Percentiles rank a stretch among this genome's conserved stretches.
phyloP scores from a whole-genome alignment of 2,888 invertebrate genomes.

The Synanthedon formicaeformis region DNA sequence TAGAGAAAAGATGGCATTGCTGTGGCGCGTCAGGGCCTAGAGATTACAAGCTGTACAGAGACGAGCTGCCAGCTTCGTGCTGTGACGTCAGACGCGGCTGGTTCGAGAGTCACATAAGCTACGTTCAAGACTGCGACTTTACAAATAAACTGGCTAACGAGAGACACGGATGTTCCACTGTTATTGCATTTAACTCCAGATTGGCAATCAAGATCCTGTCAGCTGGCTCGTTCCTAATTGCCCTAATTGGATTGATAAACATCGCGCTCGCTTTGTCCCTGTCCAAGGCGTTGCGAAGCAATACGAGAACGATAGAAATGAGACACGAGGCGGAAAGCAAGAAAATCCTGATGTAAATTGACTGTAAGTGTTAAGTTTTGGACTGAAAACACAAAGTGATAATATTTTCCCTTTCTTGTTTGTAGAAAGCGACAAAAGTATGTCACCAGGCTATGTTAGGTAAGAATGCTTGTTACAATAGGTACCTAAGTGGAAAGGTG shows the following conservation, averaged over 20 bases:
- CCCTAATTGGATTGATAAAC: constrained; percentile 35
- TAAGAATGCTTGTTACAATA: too few species aligned
- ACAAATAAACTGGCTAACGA: constrained; percentile 57
- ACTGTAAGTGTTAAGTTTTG: not conserved
- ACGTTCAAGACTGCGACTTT: constrained; percentile 46
- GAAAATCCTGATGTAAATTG: constrained; percentile 36
- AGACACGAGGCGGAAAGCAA: constrained; percentile 49
- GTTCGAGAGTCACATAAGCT: constrained; percentile 34
- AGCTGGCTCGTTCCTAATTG: constrained; percentile 33
- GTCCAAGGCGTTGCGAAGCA: constrained; percentile 28
- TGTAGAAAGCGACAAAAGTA: constrained; percentile 1
- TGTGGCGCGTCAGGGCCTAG: constrained; percentile 53
- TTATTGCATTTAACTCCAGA: constrained; percentile 44
- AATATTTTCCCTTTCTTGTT: constrained; percentile 1
- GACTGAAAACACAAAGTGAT: not conserved
- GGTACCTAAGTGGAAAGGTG: too few species aligned
- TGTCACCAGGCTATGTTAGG: not conserved
- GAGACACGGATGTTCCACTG: constrained; percentile 48
- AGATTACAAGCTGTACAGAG: constrained; percentile 51
- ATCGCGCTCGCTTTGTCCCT: constrained; percentile 29
- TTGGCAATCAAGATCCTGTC: constrained; percentile 41
- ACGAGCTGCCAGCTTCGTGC: constrained; percentile 50
- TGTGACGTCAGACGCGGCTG: constrained; percentile 53
- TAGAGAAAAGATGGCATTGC: constrained; percentile 52
- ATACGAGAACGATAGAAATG: constrained; percentile 23